Percentiles rank a stretch among this genome's conserved stretches.
phyloP scores from a whole-genome alignment of 2,888 invertebrate species.

The Pachliopta kotzebuea region DNA sequence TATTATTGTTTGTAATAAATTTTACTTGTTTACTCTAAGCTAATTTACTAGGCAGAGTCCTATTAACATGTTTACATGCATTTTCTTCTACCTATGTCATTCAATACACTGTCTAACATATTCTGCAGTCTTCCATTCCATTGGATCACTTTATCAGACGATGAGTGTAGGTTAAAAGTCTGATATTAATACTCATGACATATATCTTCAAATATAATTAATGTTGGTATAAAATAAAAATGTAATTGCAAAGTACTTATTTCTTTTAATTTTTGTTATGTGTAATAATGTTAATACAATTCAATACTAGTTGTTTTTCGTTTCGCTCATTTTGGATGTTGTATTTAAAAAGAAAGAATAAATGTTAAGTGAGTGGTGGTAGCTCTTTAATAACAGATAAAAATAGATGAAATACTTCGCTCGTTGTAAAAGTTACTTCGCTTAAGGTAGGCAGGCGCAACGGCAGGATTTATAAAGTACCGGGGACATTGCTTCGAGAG shows the following conservation, averaged over 20 bases:
- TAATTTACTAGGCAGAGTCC: no score
- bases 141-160: no score
- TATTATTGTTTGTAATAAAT: neutral
- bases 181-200: no score
- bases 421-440: slow-evolving; percentile 23
- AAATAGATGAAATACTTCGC: slow-evolving; percentile 29
- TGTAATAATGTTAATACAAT: neutral
- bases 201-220: no score
- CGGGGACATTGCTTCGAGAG: slow-evolving; percentile 39
- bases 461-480: slow-evolving; percentile 53
- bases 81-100: no score
- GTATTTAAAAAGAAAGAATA: slow-evolving; percentile 5
- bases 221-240: neutral
- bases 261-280: neutral
- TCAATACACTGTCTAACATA: no score
- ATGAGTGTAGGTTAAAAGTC: no score
- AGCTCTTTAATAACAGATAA: slow-evolving; percentile 23
- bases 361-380: slow-evolving; percentile 25
- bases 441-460: slow-evolving; percentile 22
- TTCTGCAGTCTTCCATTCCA: no score
- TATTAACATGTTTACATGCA: no score
- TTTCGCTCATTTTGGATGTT: neutral
- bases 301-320: neutral
- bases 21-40: neutral
- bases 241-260: neutral